These are phyloP conservation scores for Marmota flaviventris DNA, from an alignment of 2,113 vertebrate genomes.

Conservation along the genomic window DNA sequence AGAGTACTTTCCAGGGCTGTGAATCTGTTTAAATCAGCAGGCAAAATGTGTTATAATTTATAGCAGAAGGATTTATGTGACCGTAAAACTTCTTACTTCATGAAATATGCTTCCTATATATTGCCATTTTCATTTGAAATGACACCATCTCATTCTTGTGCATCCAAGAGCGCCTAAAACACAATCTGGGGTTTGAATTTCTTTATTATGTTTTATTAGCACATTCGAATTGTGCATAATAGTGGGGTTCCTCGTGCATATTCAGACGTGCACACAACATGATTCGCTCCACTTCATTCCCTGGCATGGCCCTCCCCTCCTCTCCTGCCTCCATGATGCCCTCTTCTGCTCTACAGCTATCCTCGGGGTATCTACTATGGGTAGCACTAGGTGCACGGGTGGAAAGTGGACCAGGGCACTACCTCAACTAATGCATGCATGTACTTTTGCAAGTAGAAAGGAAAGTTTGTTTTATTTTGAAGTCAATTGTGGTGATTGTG, in stretches of 20 bases:
- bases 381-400: accelerated
- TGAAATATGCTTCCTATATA: not conserved
- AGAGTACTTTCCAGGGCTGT: not conserved
- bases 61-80: not conserved
- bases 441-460: not conserved
- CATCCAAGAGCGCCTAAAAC: accelerated
- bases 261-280: too few relatives aligned
- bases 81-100: not conserved
- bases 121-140: slow-evolving; percentile 4
- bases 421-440: not conserved
- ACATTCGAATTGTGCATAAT: too few relatives aligned
- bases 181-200: not conserved
- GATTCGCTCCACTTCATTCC: too few relatives aligned
- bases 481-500: not conserved
- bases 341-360: too few relatives aligned
- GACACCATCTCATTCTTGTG: not conserved
- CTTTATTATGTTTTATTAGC: too few relatives aligned
- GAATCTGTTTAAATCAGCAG: not conserved
- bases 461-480: not conserved
- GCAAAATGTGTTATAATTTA: not conserved
- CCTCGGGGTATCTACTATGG: not conserved
- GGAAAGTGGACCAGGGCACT: not conserved
- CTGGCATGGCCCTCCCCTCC: too few relatives aligned
- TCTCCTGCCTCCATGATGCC: too few relatives aligned
- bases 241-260: too few relatives aligned